Evolutionary conservation across 2,797 vertebrate genomes (phyloP).

Genomic region (Diplodus sargus): DNA sequence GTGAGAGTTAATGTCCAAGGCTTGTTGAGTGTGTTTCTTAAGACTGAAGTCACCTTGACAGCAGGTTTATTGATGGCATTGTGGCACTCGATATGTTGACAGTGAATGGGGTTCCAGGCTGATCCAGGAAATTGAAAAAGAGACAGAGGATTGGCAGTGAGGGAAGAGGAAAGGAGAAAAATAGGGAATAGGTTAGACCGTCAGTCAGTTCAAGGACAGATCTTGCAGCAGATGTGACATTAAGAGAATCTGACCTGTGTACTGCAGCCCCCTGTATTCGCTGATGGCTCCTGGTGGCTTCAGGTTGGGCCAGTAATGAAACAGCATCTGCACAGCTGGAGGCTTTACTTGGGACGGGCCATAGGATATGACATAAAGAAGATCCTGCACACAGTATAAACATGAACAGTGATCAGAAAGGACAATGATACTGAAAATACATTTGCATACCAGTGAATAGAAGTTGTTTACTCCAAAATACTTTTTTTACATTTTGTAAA

Average conservation of each 20-base stretch:
- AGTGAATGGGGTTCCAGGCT: constrained; percentile 99
- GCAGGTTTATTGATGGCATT: constrained; percentile 99
- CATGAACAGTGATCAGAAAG: not conserved
- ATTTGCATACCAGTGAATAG: not conserved
- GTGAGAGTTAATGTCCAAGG: constrained; percentile 2
- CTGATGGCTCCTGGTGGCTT: constrained; percentile 99
- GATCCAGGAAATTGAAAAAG: constrained; percentile 43
- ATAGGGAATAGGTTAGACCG: constrained; percentile 29
- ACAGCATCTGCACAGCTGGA: constrained; percentile 98
- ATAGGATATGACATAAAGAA: constrained; percentile 98
- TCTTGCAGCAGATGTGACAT: constrained; percentile 27
- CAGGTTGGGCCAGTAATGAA: constrained; percentile 99
- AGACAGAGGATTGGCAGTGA: constrained; percentile 13
- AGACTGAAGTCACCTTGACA: constrained; percentile 91
- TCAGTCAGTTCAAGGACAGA: constrained; percentile 38
- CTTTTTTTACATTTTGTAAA: not conserved
- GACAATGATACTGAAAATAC: not conserved
- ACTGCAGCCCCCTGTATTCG: constrained; percentile 98
- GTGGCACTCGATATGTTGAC: constrained; percentile 99
- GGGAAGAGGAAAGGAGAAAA: not conserved
- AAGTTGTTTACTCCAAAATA: not conserved
- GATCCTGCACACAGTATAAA: constrained; percentile 85
- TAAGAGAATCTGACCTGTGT: constrained; percentile 90
- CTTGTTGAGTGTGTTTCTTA: constrained; percentile 3
- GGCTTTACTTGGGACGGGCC: constrained; percentile 99